Percentiles rank a stretch among this genome's conserved stretches.
Conservation (phyloP, 2,888 invertebrate species). For the Cerceris ruficornis region DNA sequence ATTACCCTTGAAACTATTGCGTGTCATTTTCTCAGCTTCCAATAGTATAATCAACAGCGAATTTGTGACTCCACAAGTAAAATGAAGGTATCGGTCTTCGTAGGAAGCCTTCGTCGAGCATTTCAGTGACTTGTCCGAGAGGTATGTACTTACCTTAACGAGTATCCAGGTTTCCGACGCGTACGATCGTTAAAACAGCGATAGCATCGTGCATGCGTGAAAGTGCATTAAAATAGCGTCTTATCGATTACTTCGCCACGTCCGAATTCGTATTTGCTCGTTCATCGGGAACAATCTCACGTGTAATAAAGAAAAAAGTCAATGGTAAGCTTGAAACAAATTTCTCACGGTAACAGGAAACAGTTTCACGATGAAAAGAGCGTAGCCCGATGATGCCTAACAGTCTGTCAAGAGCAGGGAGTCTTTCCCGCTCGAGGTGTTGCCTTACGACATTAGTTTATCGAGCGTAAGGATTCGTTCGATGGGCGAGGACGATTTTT, state of each 20-base stretch:
- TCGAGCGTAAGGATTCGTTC: neutral
- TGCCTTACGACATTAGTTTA: conserved; percentile 17
- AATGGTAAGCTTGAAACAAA: neutral
- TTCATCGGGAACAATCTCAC: neutral
- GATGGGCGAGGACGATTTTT: conserved; percentile 25
- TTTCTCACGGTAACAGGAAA: conserved; percentile 6
- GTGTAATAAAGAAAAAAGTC: neutral
- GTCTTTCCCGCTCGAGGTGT: neutral
- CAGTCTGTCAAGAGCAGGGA: neutral
- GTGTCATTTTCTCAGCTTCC: too few relatives aligned
- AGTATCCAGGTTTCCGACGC: neutral
- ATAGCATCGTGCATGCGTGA: neutral
- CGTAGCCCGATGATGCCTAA: neutral
- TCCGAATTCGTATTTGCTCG: neutral
- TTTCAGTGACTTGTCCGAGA: too few relatives aligned
- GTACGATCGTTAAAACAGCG: neutral
- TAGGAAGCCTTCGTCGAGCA: too few relatives aligned
- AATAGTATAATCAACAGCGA: too few relatives aligned
- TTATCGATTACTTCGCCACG: neutral
- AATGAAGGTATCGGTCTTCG: too few relatives aligned
- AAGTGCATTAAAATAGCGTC: neutral
- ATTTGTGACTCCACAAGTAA: too few relatives aligned
- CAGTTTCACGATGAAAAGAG: neutral
- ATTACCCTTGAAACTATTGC: too few relatives aligned
- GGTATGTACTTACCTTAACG: neutral